These are phyloP conservation scores for Andricus grossulariae DNA, from an alignment of 1,140 invertebrate species.

Conservation along the genomic window DNA sequence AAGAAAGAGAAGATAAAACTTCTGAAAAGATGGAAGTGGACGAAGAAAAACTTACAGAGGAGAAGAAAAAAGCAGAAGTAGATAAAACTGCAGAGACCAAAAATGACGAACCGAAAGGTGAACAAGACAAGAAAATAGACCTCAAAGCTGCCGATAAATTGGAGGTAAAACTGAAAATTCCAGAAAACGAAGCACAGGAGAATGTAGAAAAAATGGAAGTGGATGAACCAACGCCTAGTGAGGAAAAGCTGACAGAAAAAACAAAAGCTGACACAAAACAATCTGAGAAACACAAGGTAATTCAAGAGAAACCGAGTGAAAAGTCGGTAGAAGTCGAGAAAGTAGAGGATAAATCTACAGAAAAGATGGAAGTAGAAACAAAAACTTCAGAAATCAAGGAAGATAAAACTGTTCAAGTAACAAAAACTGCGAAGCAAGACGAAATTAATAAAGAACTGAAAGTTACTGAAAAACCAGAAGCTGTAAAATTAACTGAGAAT, in stretches of 20 bases:
- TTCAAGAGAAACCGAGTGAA: constrained; percentile 40
- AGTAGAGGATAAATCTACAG: too few relatives aligned
- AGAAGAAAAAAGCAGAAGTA: not conserved
- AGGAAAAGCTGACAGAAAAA: not conserved
- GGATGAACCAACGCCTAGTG: not conserved
- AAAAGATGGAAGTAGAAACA: too few relatives aligned
- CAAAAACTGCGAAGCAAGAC: too few relatives aligned
- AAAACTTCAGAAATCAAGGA: too few relatives aligned
- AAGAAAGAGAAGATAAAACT: too few relatives aligned
- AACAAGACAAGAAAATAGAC: not conserved
- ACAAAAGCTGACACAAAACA: not conserved
- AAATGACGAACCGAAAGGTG: not conserved
- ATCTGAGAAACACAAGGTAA: not conserved
- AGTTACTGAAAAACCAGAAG: not conserved
- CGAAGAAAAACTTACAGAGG: not conserved
- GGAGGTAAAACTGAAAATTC: not conserved
- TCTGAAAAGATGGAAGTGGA: not conserved
- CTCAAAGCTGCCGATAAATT: not conserved
- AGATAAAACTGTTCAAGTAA: too few relatives aligned
- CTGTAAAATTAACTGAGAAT: not conserved
- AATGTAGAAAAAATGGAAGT: not conserved
- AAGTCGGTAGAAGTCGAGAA: not conserved
- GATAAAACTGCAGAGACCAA: not conserved
- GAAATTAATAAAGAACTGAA: constrained; percentile 14
- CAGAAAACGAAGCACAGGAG: not conserved